Base-by-base conservation (phyloP, 2,888 invertebrate genomes). In the Cremastinae sp. region DNA sequence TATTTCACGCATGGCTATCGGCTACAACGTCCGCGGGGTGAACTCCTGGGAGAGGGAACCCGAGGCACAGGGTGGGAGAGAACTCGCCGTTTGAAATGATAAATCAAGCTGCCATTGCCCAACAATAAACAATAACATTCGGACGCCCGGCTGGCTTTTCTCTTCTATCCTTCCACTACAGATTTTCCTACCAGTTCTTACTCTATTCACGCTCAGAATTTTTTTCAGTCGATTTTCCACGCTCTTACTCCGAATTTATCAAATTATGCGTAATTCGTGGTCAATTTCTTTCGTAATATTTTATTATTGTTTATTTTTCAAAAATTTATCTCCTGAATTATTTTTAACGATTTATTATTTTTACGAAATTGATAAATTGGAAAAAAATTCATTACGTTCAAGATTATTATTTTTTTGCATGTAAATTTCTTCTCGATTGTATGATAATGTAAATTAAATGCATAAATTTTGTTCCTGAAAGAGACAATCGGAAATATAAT, bases 91-190 rank as follows among this genome's bases (percentile, higher is more conserved):
- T 78, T 82, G 81, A 82, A 82, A 85, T 87, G 85, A 88, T 87
- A 88, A 88, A 88, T 88, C 87, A 87, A 86, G 84, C 82, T 84
- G 81, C 84, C 85, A 84, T 84, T 85, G 84, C 83, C 83, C 83
- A 82, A 84, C 85, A 86, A 86, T 86, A 86, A 86, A 86, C 86
- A 86, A 86, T 86, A 86, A 86, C 86, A 86, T 86, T 86, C 83
- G 83, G 83, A 86, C 83, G 82, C 83, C 81, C 81, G 82, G 82
- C 82, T 82, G 82, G 83, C 51, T 53, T 76, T 74, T 20, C 49
- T 59, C 66, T 53, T 22, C 62, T 8, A 45, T 68, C 47, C 70
- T 65, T 59, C 55, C 35, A 7, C 62, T 65, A 47, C 64, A 56
- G 56, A 75, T 75, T 68, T 74, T 72, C 56, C 45, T 18, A 22